Base-by-base conservation (phyloP, 2,888 invertebrate species). In the Tipula helvola region DNA sequence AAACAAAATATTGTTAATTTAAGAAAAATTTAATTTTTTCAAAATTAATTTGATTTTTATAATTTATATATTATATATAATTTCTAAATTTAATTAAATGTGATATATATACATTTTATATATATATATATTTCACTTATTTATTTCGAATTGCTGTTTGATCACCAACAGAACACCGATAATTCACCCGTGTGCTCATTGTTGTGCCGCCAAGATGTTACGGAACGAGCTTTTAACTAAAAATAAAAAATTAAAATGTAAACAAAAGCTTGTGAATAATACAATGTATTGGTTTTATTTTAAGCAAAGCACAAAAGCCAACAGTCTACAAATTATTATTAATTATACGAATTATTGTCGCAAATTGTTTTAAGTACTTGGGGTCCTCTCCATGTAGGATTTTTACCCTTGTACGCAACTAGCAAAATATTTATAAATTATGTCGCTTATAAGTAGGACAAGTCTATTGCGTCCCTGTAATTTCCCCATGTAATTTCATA, bases 111-210 rank as follows among this genome's bases (percentile, higher is more conserved):
- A 13, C 41, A 41, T 41, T 12, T 47, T 13, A 47, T 12, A 12
- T 47, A 41, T 47, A 47, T 47, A 47, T 71, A 28, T 71, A 71
- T 28, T 10, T 16, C 52, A 52, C 52, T 52, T 52, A 52, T 52
- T 39, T 85, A 85, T 85, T 85, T 85, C 42, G 84, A 84, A 84
- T 84, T 84, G 41, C 42, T 85, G 86, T 86, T 88, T 89, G 90
- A 91, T 96, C 95, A 96, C 96, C 96, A 96, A 92, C 96, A 96
- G 92, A 95, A 96, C 88, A 96, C 95, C 89, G 95, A 95, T 88
- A 95, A 93, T 92, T 96, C 96, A 86, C 95, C 95, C 89, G 95
- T 94, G 90, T 95, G 94, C 89, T 94, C 94, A 88, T 93, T 93
- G 88, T 94, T 94, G 89, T 94, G 94, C 89, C 95, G 93, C 96